Base-by-base conservation (phyloP, 1,140 invertebrate species). In the Pomacea maculata region DNA sequence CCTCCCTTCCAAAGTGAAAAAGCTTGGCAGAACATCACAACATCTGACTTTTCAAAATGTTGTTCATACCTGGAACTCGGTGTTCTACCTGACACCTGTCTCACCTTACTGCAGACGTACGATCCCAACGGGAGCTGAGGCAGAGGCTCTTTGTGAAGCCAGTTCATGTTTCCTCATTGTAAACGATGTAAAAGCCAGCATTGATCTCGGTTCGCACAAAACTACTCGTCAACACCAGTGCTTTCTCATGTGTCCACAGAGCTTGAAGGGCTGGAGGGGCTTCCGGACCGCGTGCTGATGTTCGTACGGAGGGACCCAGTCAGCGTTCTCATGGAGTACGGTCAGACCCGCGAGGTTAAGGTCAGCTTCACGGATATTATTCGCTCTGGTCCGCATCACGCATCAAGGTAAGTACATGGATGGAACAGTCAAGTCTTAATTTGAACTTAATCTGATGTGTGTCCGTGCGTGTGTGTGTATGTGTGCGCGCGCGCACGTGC, bases 281-380 rank as follows among this genome's bases (percentile, higher is more conserved):
- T 82, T 12, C 76, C 79, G 45, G 73, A 75, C 57, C 74, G 77
- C 63, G 75, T 82, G 15, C 67, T 82, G 19, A 78, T 82, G 81
- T 81, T 79, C 65, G 78, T 79, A 10, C 91, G 91, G 80, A 91
- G 92, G 83, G 92, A 92, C 83, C 90, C 91, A 65, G 89, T 92
- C n/a, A 92, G 91, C 85, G 90, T 92, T n/a, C 85, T 92, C 29
- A 91, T 92, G 87, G 92, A 92, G 82, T 92, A 91, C 87, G 91
- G 90, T 14, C 92, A 92, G 84, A 88, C 90, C 29, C 85, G 91
- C 14, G 84, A 85, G 78, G 84, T 85, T 45, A 81, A 81, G 52
- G 82, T 85, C 17, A 55, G 73, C 11, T 85, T 85, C 67, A 82
- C 82, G 25, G 80, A 81, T 45, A 80, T 81, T 70, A 61, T 73